Conservation (phyloP, 2,113 vertebrate genomes). For the Turnix velox region DNA sequence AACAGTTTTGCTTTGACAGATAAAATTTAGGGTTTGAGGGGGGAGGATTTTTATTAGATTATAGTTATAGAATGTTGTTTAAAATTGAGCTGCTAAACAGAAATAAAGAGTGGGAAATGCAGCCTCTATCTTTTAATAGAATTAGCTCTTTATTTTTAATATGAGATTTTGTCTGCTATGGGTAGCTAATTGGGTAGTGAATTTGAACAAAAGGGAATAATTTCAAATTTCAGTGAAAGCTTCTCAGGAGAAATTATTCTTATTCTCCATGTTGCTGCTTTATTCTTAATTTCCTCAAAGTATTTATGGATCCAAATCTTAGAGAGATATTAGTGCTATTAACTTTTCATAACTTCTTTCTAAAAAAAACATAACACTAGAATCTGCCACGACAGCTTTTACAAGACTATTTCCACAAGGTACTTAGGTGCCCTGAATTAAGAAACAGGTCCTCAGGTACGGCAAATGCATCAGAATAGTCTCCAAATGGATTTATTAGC, state of each 20-base stretch:
- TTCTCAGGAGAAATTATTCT: not conserved
- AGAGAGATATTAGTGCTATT: not conserved
- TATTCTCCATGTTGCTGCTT: not conserved
- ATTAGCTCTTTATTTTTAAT: not conserved
- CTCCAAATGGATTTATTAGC: not conserved
- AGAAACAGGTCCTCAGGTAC: not conserved
- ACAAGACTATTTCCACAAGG: not conserved
- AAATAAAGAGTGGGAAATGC: not conserved
- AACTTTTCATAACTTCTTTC: not conserved
- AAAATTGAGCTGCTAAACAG: not conserved
- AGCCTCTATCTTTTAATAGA: not conserved
- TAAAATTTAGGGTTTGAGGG: not conserved
- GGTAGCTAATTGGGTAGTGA: not conserved
- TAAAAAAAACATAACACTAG: not conserved
- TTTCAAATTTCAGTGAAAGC: not conserved
- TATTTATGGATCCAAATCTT: not conserved
- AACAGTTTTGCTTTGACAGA: not conserved
- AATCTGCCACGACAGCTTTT: not conserved
- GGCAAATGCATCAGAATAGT: not conserved
- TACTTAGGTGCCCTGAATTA: not conserved
- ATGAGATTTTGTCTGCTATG: not conserved
- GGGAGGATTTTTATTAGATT: not conserved
- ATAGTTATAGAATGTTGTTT: not conserved
- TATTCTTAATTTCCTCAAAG: not conserved
- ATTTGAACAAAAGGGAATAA: not conserved